Evolutionary conservation across 2,888 invertebrate genomes (phyloP).

Genomic region (Tenthredo distinguenda): DNA sequence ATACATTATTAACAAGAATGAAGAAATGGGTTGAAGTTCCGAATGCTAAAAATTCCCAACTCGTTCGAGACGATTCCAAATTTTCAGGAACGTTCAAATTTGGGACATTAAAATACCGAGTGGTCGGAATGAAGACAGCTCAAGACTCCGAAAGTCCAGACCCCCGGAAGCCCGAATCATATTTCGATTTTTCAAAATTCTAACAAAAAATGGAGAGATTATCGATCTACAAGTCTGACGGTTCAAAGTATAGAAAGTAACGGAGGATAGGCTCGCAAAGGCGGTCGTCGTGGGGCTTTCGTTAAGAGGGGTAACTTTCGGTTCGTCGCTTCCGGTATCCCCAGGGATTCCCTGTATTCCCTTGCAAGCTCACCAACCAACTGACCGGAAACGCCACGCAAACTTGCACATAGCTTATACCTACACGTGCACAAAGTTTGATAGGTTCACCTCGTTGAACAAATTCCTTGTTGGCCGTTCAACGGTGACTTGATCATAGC

Average conservation of each 20-base stretch:
- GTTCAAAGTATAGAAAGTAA: slow-evolving; percentile 32
- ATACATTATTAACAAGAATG: no score
- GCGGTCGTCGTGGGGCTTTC: slow-evolving; percentile 31
- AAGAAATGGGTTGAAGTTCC: no score
- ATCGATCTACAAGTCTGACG: not conserved
- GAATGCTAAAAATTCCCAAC: no score
- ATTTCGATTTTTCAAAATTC: no score
- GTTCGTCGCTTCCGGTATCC: slow-evolving; percentile 71
- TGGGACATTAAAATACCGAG: no score
- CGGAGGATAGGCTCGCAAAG: slow-evolving; percentile 39
- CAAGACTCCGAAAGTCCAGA: no score
- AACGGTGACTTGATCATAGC: slow-evolving; percentile 16
- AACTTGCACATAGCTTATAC: slow-evolving; percentile 1
- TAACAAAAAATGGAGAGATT: not conserved
- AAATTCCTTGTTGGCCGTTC: slow-evolving; percentile 9
- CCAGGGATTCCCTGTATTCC: slow-evolving; percentile 66
- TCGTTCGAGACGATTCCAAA: no score
- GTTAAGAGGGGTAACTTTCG: slow-evolving; percentile 62
- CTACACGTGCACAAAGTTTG: slow-evolving; percentile 7
- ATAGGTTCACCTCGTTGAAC: slow-evolving; percentile 39
- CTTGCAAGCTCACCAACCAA: slow-evolving; percentile 66
- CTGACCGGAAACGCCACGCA: slow-evolving; percentile 70
- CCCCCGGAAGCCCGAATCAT: no score
- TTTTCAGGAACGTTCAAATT: no score
- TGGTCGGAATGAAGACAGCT: no score